Conservation (phyloP, 2,888 invertebrate genomes). For the Anodontia alba region DNA sequence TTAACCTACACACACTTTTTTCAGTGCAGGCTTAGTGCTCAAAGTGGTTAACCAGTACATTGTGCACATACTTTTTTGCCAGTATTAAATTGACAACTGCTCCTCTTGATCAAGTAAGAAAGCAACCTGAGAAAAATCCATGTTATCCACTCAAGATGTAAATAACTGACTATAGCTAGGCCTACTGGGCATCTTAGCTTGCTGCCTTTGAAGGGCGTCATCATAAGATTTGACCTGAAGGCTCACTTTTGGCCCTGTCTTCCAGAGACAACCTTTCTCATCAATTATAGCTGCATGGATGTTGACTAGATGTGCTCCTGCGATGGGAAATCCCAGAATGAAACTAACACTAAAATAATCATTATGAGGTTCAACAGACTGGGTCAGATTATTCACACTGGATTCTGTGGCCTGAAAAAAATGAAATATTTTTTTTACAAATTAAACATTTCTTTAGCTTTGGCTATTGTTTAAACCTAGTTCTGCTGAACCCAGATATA, state of each 20-base stretch:
- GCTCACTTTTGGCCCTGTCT: conserved; percentile 93
- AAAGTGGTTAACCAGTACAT: too few relatives aligned
- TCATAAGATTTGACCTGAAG: conserved; percentile 91
- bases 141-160: conserved; percentile 22
- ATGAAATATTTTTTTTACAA: too few relatives aligned
- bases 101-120: too few relatives aligned
- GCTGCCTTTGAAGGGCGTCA: conserved; percentile 84
- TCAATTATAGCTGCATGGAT: conserved; percentile 93
- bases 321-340: conserved; percentile 89
- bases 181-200: conserved; percentile 56
- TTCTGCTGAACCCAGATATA: too few relatives aligned
- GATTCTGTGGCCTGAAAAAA: conserved; percentile 71
- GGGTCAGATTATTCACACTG: conserved; percentile 87
- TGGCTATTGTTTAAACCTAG: too few relatives aligned
- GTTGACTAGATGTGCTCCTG: conserved; percentile 90
- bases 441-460: too few relatives aligned
- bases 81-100: too few relatives aligned
- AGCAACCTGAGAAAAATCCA: too few relatives aligned
- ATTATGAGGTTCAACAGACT: conserved; percentile 94
- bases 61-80: too few relatives aligned
- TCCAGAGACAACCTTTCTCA: conserved; percentile 93
- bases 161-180: conserved; percentile 48
- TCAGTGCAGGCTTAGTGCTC: too few relatives aligned
- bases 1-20: too few relatives aligned
- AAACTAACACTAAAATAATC: conserved; percentile 98